These are phyloP conservation scores for Lapara coniferarum DNA, from an alignment of 2,888 invertebrate species.

Conservation along the genomic window DNA sequence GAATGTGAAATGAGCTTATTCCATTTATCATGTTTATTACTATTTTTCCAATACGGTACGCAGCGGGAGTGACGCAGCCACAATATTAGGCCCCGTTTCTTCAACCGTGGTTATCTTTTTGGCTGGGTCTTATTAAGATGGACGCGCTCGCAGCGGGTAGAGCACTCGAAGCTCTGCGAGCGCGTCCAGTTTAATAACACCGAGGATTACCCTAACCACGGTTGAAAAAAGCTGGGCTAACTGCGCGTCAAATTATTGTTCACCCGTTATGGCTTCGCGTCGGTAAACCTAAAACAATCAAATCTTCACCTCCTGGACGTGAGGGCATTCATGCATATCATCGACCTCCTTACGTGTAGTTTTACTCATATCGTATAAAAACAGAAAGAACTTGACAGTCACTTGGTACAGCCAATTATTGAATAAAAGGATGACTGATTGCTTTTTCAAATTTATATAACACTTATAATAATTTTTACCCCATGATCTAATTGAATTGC, in stretches of 20 bases:
- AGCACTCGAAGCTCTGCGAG: too few relatives aligned
- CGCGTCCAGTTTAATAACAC: too few relatives aligned
- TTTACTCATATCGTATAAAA: slow-evolving; percentile 34
- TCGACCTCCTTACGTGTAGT: slow-evolving; percentile 37
- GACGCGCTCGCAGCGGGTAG: too few relatives aligned
- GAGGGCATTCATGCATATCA: slow-evolving; percentile 51
- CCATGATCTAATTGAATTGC: too few relatives aligned
- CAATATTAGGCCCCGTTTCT: neutral
- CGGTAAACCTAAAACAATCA: slow-evolving; percentile 47
- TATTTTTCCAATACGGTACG: slow-evolving; percentile 29
- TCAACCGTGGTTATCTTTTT: too few relatives aligned
- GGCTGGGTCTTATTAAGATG: too few relatives aligned
- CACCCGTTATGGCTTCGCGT: slow-evolving; percentile 40
- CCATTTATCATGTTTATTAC: neutral
- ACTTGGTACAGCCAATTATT: neutral
- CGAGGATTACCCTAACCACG: too few relatives aligned
- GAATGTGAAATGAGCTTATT: too few relatives aligned
- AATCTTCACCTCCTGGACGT: slow-evolving; percentile 49
- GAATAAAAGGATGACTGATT: too few relatives aligned
- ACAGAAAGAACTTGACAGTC: neutral
- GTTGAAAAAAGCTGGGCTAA: neutral
- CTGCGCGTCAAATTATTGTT: slow-evolving; percentile 30
- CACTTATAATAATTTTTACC: too few relatives aligned
- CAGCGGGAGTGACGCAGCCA: slow-evolving; percentile 23
- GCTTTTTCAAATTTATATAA: too few relatives aligned